Base-by-base conservation (phyloP, 2,888 invertebrate genomes). In the Ophioninae sp. region DNA sequence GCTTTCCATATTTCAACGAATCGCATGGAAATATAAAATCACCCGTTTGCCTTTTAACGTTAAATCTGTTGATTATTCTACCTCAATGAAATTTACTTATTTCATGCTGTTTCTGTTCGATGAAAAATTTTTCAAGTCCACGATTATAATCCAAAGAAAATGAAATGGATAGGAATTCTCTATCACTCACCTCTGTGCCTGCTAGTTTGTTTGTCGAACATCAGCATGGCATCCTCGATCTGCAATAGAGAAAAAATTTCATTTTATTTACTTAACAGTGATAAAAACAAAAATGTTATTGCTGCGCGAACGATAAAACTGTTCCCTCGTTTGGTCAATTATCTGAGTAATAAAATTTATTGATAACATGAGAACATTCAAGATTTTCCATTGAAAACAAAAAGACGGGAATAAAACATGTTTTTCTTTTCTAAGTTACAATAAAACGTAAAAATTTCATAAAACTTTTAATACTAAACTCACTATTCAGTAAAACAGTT, bases 191-290 rank as follows among this genome's bases (percentile, higher is more conserved):
- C 98, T 97, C 99, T 97, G 95, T 99, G 99, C 95, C 99, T 97
- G 95, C 99, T 99, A 93, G 99, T 99, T 94, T 99, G 98, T 96
- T 99, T 99, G 95, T 99, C 99, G 95, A 99, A 99, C 99, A 99
- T 99, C 93, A 99, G 96, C 99, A 99, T 99, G 91, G 99, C 99
- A 94, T 99, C 99, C 94, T 99, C 99, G 93, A 99, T 98, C 98
- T 99, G 97, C 86, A 97, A 97, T 93, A 85, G 88, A 81, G 86
- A 23, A 8, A 44, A 79, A 61, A 70, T 20, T 59, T 74, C 74
- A 20, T 23, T 64, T 59, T n/a, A 10, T 37, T 2, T 13, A 0
- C n/a, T 44, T n/a, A n/a, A 1, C n/a, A n/a, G 8, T 13, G 30
- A 59, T 59, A 7, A 59, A 17, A 13, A 13, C 10, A 50, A 50